Conservation (phyloP, 2,888 invertebrate genomes). For the Acheta domesticus region DNA sequence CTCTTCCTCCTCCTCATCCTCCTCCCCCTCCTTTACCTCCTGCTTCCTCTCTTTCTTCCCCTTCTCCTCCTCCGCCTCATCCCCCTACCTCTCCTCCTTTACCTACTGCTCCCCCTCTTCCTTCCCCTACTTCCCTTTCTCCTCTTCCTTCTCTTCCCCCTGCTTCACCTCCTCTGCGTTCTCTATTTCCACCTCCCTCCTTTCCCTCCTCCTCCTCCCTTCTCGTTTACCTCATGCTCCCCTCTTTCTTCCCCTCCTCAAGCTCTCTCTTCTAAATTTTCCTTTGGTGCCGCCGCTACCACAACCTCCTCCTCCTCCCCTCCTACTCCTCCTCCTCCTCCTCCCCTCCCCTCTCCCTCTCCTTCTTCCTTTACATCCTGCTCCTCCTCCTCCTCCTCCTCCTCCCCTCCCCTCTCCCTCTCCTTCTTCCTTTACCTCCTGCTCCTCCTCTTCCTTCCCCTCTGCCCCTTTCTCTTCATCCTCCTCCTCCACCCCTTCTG, state of each 20-base stretch:
- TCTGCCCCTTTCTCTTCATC: too few species aligned
- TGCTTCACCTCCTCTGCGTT: background rate
- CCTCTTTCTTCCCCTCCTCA: background rate
- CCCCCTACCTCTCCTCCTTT: background rate
- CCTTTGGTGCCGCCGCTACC: fast-evolving
- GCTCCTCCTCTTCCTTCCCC: background rate
- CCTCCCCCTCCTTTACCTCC: background rate
- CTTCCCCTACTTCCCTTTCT: background rate
- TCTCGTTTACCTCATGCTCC: background rate
- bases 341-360: background rate
- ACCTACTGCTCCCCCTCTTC: background rate
- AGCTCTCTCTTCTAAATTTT: background rate
- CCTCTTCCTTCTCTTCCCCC: background rate
- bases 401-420: background rate
- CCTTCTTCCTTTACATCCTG: background rate
- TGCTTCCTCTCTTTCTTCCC: background rate
- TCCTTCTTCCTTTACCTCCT: fast-evolving
- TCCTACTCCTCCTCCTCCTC: background rate
- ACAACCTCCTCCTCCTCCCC: background rate
- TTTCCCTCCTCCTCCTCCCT: background rate
- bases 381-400: background rate
- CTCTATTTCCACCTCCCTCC: background rate
- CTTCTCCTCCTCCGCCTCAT: background rate
- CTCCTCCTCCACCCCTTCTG: background rate
- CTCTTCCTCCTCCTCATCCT: background rate